Evolutionary conservation across 2,113 vertebrate species (phyloP).

Genomic region (Leucopsar rothschildi): DNA sequence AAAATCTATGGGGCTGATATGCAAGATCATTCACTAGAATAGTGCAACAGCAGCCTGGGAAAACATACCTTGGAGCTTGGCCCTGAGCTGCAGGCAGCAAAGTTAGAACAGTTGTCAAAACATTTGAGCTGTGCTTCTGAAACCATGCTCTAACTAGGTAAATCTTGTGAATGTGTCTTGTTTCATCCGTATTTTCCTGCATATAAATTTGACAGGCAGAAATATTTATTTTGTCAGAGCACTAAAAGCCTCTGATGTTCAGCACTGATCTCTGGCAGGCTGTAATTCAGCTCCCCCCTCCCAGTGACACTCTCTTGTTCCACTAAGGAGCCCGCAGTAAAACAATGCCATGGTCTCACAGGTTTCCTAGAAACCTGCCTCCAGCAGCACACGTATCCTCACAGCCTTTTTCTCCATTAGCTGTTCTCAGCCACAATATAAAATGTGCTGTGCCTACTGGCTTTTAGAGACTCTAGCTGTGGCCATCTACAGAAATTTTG

Average conservation of each 20-base stretch:
- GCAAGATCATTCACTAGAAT: neutral
- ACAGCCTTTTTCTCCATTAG: neutral
- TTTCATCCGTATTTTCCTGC: neutral
- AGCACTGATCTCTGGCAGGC: neutral
- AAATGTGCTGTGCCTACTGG: neutral
- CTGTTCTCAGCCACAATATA: neutral
- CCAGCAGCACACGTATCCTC: neutral
- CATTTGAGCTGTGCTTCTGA: neutral
- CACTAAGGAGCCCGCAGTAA: neutral
- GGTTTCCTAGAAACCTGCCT: constrained; percentile 11
- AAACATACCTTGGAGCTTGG: neutral
- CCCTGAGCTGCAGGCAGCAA: neutral
- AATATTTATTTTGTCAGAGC: neutral
- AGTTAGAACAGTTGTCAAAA: neutral
- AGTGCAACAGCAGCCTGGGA: neutral
- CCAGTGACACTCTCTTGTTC: neutral
- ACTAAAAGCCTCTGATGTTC: neutral
- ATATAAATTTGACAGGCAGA: neutral
- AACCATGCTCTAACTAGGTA: neutral
- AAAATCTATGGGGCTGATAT: neutral
- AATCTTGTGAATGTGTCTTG: neutral
- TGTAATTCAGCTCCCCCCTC: fast-evolving
- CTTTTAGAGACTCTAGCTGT: neutral
- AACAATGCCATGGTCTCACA: fast-evolving
- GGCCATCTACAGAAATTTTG: neutral